A percentile compares a stretch with the other conserved stretches of the same genome.
Evolutionary conservation across 2,113 vertebrate species (phyloP).

Genomic region (Nyctibius bracteatus): DNA sequence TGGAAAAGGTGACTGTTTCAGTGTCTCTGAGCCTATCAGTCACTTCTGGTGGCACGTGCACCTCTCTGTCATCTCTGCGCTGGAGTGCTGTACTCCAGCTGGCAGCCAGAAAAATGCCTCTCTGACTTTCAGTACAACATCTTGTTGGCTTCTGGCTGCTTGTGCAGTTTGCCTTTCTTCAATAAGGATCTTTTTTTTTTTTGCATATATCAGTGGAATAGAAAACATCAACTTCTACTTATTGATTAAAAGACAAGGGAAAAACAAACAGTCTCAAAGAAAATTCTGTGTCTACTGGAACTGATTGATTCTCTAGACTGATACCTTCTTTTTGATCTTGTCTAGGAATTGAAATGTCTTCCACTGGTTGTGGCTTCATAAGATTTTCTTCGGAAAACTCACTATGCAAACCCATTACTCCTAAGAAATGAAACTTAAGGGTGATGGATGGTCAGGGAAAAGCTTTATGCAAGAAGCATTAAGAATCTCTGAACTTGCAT

Average conservation of each 20-base stretch:
- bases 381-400: neutral
- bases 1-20: neutral
- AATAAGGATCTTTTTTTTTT: neutral
- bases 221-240: neutral
- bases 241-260: neutral
- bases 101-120: neutral
- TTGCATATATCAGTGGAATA: neutral
- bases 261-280: neutral
- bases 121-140: neutral
- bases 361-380: neutral
- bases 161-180: neutral
- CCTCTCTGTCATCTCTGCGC: neutral
- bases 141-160: neutral
- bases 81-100: neutral
- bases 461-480: neutral
- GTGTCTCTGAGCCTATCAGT: neutral
- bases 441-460: accelerated
- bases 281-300: neutral
- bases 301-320: neutral
- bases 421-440: neutral
- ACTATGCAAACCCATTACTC: neutral
- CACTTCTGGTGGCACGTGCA: accelerated
- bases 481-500: neutral
- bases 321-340: neutral
- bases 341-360: neutral